Evolutionary conservation across 2,888 invertebrate genomes (phyloP), one percentile per base, ranked within the genome.

Genomic region (Dascillus cervinus): DNA sequence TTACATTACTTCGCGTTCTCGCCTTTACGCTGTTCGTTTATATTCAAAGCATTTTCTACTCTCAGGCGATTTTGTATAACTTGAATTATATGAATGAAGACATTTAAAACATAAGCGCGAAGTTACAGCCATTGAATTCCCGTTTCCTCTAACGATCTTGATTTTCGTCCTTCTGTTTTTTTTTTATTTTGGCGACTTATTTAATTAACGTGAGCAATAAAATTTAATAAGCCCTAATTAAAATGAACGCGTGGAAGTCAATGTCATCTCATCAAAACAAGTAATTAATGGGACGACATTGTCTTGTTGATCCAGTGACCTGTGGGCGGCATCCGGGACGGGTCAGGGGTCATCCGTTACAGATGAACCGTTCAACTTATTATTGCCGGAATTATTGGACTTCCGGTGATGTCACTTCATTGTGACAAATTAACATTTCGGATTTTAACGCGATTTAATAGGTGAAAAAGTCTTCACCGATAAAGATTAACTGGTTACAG

Each of bases 1-100:
- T 52, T 51, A 49, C 53, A 53, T 53, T 53, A 52, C 50, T 37
- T 37, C 44, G 44, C 42, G 44, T 49, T 50, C 46, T 46, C 47
- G 44, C 41, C 22, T 24, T 30, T 38, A 5, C 23, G 39, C 15
- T 32, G 34, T 39, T 43, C 38, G 40, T 50, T 50, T 49, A 43
- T 50, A 49, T 50, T 50, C 50, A 50, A 48, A 47, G 44, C 46
- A 34, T 37, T 39, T n/a, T 26, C 39, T 34, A 25, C 25, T 32
- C 30, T 32, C 39, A 29, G 34, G 34, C 41, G 43, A 45, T 46
- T 45, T 42, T 37, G 37, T 39, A n/a, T n/a, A 44, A 40, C 44
- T 41, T 34, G 29, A 43, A 39, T 42, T 39, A 33, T 41, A 39
- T 29, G 43, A 44, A 47, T 49, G 42, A 38, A 49, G 49, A 49